Evolutionary conservation across 2,113 vertebrate species (phyloP).

Genomic region (Mobula hypostoma): DNA sequence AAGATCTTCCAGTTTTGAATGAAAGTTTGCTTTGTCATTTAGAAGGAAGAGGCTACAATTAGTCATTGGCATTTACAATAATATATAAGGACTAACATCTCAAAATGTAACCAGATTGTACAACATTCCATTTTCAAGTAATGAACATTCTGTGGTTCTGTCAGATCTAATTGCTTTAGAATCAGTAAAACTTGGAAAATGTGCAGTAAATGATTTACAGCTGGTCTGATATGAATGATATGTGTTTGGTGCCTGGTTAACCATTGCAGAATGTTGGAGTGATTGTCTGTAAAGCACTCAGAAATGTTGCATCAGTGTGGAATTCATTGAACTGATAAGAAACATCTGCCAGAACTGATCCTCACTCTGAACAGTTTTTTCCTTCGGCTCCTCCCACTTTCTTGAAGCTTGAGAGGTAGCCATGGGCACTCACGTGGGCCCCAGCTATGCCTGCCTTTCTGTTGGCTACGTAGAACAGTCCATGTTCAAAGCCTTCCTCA

Average conservation of each 20-base stretch:
- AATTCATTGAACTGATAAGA: not conserved
- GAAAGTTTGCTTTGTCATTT: not conserved
- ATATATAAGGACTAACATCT: not conserved
- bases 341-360: not conserved
- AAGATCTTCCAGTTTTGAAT: not conserved
- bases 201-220: not conserved
- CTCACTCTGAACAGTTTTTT: too few relatives aligned
- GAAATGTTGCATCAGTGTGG: not conserved
- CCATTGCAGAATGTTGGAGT: not conserved
- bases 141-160: not conserved
- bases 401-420: too few relatives aligned
- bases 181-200: not conserved
- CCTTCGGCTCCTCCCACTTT: too few relatives aligned
- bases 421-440: too few relatives aligned
- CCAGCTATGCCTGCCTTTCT: too few relatives aligned
- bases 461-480: too few relatives aligned
- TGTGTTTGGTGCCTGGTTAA: not conserved
- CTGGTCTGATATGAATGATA: not conserved
- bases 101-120: slow-evolving; percentile 1
- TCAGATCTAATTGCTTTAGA: not conserved
- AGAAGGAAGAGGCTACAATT: not conserved
- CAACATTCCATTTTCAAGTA: slow-evolving; percentile 6
- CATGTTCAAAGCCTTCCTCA: too few relatives aligned
- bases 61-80: not conserved
- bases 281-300: not conserved